Percentiles rank a stretch among this genome's conserved stretches.
Conservation (phyloP, 2,888 invertebrate species). For the Lepetodrilus schrolli region DNA sequence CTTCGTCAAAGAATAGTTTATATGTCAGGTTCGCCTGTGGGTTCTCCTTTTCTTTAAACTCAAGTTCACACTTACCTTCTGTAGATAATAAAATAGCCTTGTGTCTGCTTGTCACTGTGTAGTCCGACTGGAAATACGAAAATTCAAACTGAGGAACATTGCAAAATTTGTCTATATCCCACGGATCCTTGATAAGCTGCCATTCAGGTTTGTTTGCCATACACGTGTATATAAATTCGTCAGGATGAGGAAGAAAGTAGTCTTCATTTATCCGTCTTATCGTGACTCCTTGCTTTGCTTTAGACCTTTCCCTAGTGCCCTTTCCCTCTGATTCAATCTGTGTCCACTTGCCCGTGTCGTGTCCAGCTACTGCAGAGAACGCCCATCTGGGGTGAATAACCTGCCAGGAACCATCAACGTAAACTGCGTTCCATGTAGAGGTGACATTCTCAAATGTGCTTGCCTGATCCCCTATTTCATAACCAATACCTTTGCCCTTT, state of each 20-base stretch:
- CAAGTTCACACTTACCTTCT: conserved; percentile 39
- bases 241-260: conserved; percentile 38
- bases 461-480: conserved; percentile 55
- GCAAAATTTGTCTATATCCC: conserved; percentile 39
- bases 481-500: conserved; percentile 56
- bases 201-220: conserved; percentile 44
- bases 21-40: conserved; percentile 40
- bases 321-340: conserved; percentile 51
- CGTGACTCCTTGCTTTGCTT: neutral
- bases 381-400: conserved; percentile 64
- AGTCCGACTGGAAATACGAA: conserved; percentile 39
- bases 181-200: conserved; percentile 41
- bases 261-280: neutral
- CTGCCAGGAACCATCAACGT: conserved; percentile 58
- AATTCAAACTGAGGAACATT: conserved; percentile 33
- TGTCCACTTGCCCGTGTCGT: conserved; percentile 49
- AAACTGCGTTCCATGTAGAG: conserved; percentile 63
- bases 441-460: conserved; percentile 37
- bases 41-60: conserved; percentile 26
- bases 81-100: conserved; percentile 38
- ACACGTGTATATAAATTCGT: conserved; percentile 44
- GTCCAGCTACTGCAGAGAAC: conserved; percentile 45
- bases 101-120: conserved; percentile 37
- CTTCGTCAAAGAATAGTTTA: conserved; percentile 36
- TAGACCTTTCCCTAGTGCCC: neutral